Evolutionary conservation across 2,797 vertebrate genomes (phyloP), one percentile per base, ranked within the genome.

Genomic region (Artibeus lituratus): DNA sequence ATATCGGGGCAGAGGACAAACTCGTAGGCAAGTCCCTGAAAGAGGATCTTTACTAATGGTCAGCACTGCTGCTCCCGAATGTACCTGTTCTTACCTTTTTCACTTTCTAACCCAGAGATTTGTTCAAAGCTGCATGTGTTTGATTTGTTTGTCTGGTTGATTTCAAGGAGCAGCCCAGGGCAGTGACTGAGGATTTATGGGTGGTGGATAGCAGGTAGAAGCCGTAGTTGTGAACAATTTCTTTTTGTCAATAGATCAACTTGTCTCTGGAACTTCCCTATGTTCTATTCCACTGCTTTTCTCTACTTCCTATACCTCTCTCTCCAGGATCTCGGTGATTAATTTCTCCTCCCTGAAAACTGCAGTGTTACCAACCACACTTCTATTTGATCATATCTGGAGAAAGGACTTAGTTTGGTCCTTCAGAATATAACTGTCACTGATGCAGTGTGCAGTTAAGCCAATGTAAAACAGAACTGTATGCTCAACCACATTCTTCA

Each of bases 191-290:
- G 51, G 4, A 29, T 29, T 26, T 2, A 3, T 29, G 29, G 32
- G 44, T 65, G 32, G 53, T 32, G 21, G 87, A 35, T 37, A 51
- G 51, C n/a, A n/a, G 29, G 37, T 29, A 22, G 29, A 42, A 69
- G 14, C 12, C 24, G 12, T 26, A 8, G 12, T 10, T 44, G 44
- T 5, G 44, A 62, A 1, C 4, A 2, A 1, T 18, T 32, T 3
- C 42, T 67, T 78, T 22, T 44, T 32, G 1, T 2, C 8, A 42
- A 4, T 8, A 57, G 10, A 47, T 57, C 7, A 62, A 69, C 1
- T 37, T 78, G 21, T 70, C 11, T 65, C 29, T 78, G 10, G 49
- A 86, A 59, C 9, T 81, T 72, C 11, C 11, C 12, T 81, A 19
- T 49, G 1, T 82, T 35, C 3, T 32, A 0, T 72, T 51, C 47